Conservation (phyloP, 1,140 invertebrate genomes). For the Tetramorium simillimum region DNA sequence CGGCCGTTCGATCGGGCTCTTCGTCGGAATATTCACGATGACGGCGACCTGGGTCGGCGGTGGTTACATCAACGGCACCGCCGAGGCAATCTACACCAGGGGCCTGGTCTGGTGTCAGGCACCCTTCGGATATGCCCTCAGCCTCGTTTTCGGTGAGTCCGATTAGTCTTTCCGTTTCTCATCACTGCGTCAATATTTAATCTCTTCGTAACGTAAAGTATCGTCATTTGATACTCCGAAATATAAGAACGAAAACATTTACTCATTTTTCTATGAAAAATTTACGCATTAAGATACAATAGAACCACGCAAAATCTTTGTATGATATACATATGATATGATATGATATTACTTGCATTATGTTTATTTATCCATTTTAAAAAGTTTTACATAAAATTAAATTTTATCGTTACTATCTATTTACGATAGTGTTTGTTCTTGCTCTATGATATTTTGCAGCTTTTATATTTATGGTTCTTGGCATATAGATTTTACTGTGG, state of each 20-base stretch:
- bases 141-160: conserved; percentile 94
- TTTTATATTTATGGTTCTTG: neutral
- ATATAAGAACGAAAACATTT: neutral
- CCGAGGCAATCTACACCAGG: conserved; percentile 96
- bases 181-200: neutral
- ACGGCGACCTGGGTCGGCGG: conserved; percentile 99
- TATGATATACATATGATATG: too few relatives aligned
- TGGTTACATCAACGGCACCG: conserved; percentile 99
- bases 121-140: conserved; percentile 98
- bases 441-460: neutral
- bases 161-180: neutral
- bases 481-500: neutral
- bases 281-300: neutral
- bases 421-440: neutral
- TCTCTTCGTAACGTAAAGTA: neutral
- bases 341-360: neutral
- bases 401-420: neutral
- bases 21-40: conserved; percentile 99
- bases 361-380: neutral
- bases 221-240: neutral
- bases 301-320: neutral
- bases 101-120: conserved; percentile 98
- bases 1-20: conserved; percentile 96
- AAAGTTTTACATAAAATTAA: neutral
- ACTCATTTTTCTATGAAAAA: neutral